Evolutionary conservation across 2,113 vertebrate species (phyloP).

Genomic region (Galemys pyrenaicus): DNA sequence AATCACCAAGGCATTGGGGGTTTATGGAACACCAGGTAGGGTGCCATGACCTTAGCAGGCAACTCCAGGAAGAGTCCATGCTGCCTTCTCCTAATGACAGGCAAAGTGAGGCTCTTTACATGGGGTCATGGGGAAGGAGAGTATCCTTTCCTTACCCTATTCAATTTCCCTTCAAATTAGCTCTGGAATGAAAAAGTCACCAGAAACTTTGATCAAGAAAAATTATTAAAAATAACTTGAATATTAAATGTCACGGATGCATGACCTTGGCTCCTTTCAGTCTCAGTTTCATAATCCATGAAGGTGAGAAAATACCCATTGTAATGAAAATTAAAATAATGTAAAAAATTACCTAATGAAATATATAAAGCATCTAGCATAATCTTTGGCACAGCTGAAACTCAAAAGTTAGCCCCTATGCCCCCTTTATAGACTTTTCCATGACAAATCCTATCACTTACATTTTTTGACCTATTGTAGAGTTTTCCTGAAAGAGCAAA

Average conservation of each 20-base stretch:
- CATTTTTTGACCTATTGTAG: conserved; percentile 99
- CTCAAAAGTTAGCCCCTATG: neutral
- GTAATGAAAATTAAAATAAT: conserved; percentile 35
- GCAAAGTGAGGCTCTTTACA: neutral
- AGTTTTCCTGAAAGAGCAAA: conserved; percentile 98
- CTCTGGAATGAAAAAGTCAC: neutral
- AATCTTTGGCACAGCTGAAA: neutral
- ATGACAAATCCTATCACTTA: conserved; percentile 81
- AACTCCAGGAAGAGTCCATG: neutral
- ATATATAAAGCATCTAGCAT: neutral
- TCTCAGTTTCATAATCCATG: neutral
- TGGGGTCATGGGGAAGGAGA: neutral
- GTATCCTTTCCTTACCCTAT: neutral
- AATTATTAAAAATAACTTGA: neutral
- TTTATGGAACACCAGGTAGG: neutral
- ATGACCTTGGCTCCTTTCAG: neutral
- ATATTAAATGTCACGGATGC: neutral
- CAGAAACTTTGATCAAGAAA: conserved; percentile 13
- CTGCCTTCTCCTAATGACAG: neutral
- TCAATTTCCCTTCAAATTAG: neutral
- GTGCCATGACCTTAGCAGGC: neutral
- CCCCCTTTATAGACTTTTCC: neutral
- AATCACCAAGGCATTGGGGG: neutral
- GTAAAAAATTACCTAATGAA: too few relatives aligned
- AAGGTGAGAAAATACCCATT: neutral